Base-by-base conservation (phyloP, 2,888 invertebrate species). In the Agrilus cyanescens region DNA sequence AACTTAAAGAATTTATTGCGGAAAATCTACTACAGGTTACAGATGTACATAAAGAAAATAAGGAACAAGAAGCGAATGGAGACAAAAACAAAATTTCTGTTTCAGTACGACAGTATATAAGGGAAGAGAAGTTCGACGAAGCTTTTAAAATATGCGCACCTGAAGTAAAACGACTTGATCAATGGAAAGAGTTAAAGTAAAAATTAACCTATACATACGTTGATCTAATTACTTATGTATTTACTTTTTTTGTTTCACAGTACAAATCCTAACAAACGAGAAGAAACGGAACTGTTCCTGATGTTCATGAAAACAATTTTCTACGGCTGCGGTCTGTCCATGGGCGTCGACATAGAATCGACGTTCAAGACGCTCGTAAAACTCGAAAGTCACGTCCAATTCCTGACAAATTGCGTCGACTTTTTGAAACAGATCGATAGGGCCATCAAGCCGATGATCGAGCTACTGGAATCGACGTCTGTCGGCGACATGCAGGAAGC, bases 401-500 rank as follows among this genome's bases (percentile, higher is more conserved):
- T 85, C 58, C 69, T 87, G 0, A 75, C 80, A 66, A 84, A 57
- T 38, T 55, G 57, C 4, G 57, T 59, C 4, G 39, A 49, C 7
- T 64, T 62, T 49, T 48, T 64, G 32, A 52, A 56, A 41, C 46
- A 61, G 4, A 51, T 63, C 4, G 71, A 74, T 48, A 58, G 62
- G 12, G 70, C 75, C 6, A 65, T 84, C 43, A 75, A 76, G 0
- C 66, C 81, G n/a, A 78, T 89, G 45, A 78, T 80, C 50, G 74
- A 80, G 14, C 67, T 93, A 57, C 68, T 94, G 10, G 75, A 79
- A 61, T 82, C 85, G 0, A 76, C 78, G 50, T 76, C 77, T 47
- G 74, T 81, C 4, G 76, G 83, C 0, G 94, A 94, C 62, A 85
- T 90, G 12, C 75, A 82, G 41, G 95, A 94, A 62, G 85, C 94